A percentile compares a stretch with the other conserved stretches of the same genome.
Conservation (phyloP, 2,113 vertebrate species). For the Desmodus rotundus region DNA sequence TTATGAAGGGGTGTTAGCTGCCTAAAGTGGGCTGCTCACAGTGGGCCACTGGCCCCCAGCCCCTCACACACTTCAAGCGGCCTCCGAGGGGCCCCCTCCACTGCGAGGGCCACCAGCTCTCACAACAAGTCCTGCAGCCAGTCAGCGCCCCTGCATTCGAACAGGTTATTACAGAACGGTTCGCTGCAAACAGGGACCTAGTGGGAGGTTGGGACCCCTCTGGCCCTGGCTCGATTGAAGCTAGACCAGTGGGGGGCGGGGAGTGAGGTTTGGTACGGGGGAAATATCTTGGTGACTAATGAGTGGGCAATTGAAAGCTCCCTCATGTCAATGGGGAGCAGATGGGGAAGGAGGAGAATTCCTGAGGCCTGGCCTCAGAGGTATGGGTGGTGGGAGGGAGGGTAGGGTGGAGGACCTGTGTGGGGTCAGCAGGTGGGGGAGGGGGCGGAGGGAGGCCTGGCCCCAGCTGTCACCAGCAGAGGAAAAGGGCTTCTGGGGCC, state of each 20-base stretch:
- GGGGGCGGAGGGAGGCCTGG: not conserved
- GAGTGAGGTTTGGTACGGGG: not conserved
- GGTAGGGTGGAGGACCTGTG: not conserved
- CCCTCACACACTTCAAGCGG: not conserved
- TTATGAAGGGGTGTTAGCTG: constrained; percentile 77
- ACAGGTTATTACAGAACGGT: not conserved
- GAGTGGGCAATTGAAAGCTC: constrained; percentile 51
- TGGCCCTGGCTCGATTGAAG: not conserved
- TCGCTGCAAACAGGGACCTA: not conserved
- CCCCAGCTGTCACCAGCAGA: not conserved
- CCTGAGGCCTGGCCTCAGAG: constrained; percentile 51
- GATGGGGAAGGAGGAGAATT: constrained; percentile 54
- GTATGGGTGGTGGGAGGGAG: not conserved
- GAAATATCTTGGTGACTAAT: constrained; percentile 55
- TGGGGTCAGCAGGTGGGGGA: constrained; percentile 25
- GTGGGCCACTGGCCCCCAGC: not conserved
- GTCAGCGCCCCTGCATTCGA: not conserved
- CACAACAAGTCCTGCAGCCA: not conserved
- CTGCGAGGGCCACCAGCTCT: not conserved
- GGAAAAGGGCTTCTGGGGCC: not conserved
- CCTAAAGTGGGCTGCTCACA: constrained; percentile 73
- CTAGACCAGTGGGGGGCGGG: not conserved
- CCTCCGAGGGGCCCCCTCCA: not conserved
- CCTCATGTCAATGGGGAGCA: constrained; percentile 52
- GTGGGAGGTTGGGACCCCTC: constrained; percentile 19